phyloP scores from a whole-genome alignment of 2,113 vertebrate species.

The Pygathrix nemaeus region DNA sequence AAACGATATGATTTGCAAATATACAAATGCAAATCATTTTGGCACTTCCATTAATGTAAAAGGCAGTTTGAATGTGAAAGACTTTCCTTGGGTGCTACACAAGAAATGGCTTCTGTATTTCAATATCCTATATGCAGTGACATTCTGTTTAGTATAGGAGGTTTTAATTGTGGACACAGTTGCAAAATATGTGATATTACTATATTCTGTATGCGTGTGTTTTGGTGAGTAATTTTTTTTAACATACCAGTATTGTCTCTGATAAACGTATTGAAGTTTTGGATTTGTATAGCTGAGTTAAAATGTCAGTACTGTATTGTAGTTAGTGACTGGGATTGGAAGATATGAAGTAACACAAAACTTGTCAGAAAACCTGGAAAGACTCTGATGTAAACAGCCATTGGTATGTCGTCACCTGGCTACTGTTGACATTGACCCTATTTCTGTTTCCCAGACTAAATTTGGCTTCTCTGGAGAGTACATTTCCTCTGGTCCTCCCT shows the following conservation, averaged over 20 bases:
- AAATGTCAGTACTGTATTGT: not conserved
- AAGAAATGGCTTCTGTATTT: not conserved
- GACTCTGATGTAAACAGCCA: not conserved
- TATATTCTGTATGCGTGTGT: not conserved
- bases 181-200: not conserved
- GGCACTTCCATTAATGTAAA: constrained; percentile 25
- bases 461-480: not conserved
- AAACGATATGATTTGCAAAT: not conserved
- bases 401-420: not conserved
- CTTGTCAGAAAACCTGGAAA: not conserved
- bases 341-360: not conserved
- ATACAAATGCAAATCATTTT: not conserved
- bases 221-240: not conserved
- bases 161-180: constrained; percentile 4
- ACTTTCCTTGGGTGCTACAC: not conserved
- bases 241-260: not conserved
- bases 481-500: not conserved
- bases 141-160: not conserved
- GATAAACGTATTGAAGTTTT: not conserved
- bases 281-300: not conserved
- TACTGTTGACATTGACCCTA: not conserved
- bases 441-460: not conserved
- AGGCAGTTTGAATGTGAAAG: not conserved
- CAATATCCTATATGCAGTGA: not conserved
- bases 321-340: not conserved